Evolutionary conservation across 1,140 invertebrate species (phyloP), one percentile per base, ranked within the genome.

Genomic region (Drosophila erecta): DNA sequence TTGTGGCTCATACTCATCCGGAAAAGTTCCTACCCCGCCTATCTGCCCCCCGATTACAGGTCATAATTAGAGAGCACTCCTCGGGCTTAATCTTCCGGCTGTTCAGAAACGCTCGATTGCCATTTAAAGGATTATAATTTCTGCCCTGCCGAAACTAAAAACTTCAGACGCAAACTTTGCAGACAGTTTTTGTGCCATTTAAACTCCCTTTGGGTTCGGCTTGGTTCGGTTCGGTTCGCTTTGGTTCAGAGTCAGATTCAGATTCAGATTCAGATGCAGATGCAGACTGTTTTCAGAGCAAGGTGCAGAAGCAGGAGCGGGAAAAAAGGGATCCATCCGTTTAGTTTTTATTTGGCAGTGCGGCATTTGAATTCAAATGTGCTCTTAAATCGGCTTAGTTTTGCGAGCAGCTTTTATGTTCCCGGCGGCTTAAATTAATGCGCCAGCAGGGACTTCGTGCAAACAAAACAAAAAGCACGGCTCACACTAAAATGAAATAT

Each of bases 371-470:
- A 89, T 89, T 70, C 84, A 87, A 87, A 87, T 87, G 84, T 89
- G 84, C 84, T 84, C 79, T 89, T 77, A 89, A 89, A 89, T 89
- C 84, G 84, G 84, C 84, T 89, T 89, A 89, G 84, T 89, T 89
- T 74, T 79, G 67, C 79, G 56, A 77, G 65, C 76, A 83, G 83
- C 67, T 84, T 84, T 89, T 60, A 66, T 84, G 72, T 89, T 70
- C 62, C 76, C 49, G 58, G 55, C 58, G 84, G 84, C 72, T 89
- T 89, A 89, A 89, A 84, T 89, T 79, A 87, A 87, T 89, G 79
- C 83, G 76, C 66, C 55, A 50, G 41, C 67, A 60, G 62, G 72
- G 51, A 66, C 79, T 49, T 60, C 40, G 30, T 30, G 17, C 40
- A 54, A 51, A 44, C 65, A 62, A 62, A 77, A 77, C 49, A 69